Conservation (phyloP, 2,888 invertebrate genomes). For the Idaea biselata region DNA sequence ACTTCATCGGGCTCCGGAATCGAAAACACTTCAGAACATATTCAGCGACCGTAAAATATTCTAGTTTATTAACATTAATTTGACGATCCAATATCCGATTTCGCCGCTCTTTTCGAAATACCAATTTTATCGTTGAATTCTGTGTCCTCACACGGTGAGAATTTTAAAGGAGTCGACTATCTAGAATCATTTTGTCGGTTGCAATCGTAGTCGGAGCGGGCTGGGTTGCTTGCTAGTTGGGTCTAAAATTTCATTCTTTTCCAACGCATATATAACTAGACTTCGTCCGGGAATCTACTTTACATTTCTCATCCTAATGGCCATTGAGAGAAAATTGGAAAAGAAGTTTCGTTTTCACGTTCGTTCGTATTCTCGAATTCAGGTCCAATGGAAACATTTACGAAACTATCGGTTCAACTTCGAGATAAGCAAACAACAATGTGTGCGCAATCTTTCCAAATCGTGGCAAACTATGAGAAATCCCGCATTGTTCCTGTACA, state of each 20-base stretch:
- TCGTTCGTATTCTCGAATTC: slow-evolving; percentile 49
- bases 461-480: slow-evolving; percentile 24
- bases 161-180: slow-evolving; percentile 39
- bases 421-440: slow-evolving; percentile 41
- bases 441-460: slow-evolving; percentile 31
- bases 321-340: slow-evolving; percentile 80
- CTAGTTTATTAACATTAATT: slow-evolving; percentile 1
- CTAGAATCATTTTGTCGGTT: slow-evolving; percentile 48
- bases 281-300: slow-evolving; percentile 75
- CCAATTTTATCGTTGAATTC: slow-evolving; percentile 22
- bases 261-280: slow-evolving; percentile 71
- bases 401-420: slow-evolving; percentile 48
- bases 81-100: slow-evolving; percentile 1
- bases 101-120: slow-evolving; percentile 13
- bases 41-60: not conserved
- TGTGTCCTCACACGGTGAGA: slow-evolving; percentile 47
- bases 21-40: not conserved
- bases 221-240: slow-evolving; percentile 51
- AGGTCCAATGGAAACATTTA: slow-evolving; percentile 51
- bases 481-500: slow-evolving; percentile 10
- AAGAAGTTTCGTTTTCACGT: slow-evolving; percentile 71
- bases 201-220: slow-evolving; percentile 41
- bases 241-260: slow-evolving; percentile 76
- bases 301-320: slow-evolving; percentile 81
- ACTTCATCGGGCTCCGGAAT: slow-evolving; percentile 9